Evolutionary conservation across 2,888 invertebrate genomes (phyloP).

Genomic region (Labia minor): DNA sequence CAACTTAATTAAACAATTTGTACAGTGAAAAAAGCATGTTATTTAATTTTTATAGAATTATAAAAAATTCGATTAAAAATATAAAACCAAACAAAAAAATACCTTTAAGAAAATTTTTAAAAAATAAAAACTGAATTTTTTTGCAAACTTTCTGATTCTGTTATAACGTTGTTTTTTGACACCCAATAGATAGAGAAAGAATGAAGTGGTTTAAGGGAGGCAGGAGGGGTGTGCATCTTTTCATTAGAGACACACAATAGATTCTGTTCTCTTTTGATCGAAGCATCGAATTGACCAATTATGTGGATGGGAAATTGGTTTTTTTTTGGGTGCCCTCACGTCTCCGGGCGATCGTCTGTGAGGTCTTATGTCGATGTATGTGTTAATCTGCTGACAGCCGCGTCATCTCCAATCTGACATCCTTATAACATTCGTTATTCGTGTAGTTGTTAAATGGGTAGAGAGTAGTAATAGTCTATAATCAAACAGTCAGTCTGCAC

Average conservation of each 20-base stretch:
- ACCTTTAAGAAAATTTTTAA: too few relatives aligned
- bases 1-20: too few relatives aligned
- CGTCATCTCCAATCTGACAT: constrained; percentile 13
- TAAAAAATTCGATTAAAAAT: too few relatives aligned
- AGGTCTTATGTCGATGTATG: too few relatives aligned
- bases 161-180: too few relatives aligned
- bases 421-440: background rate
- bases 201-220: too few relatives aligned
- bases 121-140: too few relatives aligned
- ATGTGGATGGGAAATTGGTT: background rate
- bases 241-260: constrained; percentile 1
- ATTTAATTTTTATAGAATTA: too few relatives aligned
- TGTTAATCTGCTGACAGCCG: constrained; percentile 8
- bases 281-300: constrained; percentile 13
- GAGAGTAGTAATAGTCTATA: background rate
- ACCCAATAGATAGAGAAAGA: too few relatives aligned
- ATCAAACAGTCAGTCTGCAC: background rate
- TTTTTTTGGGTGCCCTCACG: background rate
- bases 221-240: background rate
- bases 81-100: too few relatives aligned
- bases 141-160: too few relatives aligned
- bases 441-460: background rate
- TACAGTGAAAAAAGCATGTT: too few relatives aligned
- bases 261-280: background rate
- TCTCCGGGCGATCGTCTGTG: background rate